Evolutionary conservation across 2,797 vertebrate species (phyloP), one percentile per base, ranked within the genome.

Genomic region (Lagorchestes hirsutus): DNA sequence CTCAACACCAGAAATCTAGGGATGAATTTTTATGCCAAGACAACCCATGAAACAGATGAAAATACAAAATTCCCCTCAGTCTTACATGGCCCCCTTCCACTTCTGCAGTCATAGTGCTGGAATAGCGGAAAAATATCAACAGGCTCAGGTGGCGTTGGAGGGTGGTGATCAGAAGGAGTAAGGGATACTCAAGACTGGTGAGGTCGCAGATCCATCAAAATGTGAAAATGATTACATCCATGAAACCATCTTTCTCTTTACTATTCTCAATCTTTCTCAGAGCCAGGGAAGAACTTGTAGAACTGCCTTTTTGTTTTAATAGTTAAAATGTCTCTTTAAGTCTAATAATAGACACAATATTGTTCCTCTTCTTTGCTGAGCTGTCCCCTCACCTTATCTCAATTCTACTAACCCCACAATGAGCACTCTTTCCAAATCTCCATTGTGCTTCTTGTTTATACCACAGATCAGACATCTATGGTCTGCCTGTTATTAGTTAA

Each of bases 401-500:
- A 55, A 54, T 93, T 54, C 50, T 1, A 55, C 12, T 2, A 9
- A 50, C 46, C 56, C 6, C 34, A 29, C 16, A 52, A 3, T 8
- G 52, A 58, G 62, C 82, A 59, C 28, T 18, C 29, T 40, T 16
- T 92, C 12, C 13, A 55, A 82, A 55, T 58, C 29, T 87, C 40
- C 91, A 40, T 3, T 58, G 55, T n/a, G 0, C 22, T 11, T 22
- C 8, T 92, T 62, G 11, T 16, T 8, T 95, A 91, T 74, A 92
- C 27, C 29, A 54, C 11, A 40, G 40, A 92, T 34, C 95, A 90
- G 5, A 90, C 57, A 67, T 90, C 57, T 90, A 13, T 55, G 31
- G 90, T 40, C 40, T 46, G 9, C 8, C 40, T 93, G 93, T 93
- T 93, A 93, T 46, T 54, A n/a, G 40, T 94, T 82, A 82, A 82